These are phyloP conservation scores for Istiophorus platypterus DNA, from an alignment of 2,113 vertebrate species.

Conservation along the genomic window DNA sequence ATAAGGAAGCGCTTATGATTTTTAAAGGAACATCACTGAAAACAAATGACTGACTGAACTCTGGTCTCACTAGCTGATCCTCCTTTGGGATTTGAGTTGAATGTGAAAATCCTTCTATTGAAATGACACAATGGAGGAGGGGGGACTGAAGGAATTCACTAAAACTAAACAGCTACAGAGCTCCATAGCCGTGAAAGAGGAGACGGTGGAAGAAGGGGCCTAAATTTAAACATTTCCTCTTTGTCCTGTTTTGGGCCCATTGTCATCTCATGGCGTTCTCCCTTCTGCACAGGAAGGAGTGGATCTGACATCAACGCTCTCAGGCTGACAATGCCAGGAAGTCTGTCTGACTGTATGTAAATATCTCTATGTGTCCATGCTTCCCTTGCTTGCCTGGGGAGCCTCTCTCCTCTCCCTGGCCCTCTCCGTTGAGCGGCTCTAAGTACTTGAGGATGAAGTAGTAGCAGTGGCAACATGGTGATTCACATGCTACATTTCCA, in stretches of 20 bases:
- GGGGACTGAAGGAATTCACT: slow-evolving; percentile 72
- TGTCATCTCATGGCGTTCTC: slow-evolving; percentile 82
- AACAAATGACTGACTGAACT: slow-evolving; percentile 81
- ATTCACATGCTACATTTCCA: slow-evolving; percentile 66
- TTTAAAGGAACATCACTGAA: slow-evolving; percentile 65
- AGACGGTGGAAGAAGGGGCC: slow-evolving; percentile 80
- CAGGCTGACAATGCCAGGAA: slow-evolving; percentile 86
- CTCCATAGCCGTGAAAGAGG: slow-evolving; percentile 73
- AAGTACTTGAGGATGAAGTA: slow-evolving; percentile 28
- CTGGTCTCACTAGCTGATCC: slow-evolving; percentile 76
- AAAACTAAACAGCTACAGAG: slow-evolving; percentile 77
- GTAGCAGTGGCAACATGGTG: slow-evolving; percentile 45
- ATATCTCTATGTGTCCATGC: slow-evolving; percentile 83
- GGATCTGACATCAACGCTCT: slow-evolving; percentile 86
- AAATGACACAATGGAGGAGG: slow-evolving; percentile 80
- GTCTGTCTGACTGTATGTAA: slow-evolving; percentile 86
- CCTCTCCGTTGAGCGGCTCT: slow-evolving; percentile 21
- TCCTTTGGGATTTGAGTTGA: slow-evolving; percentile 82
- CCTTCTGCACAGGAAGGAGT: slow-evolving; percentile 86
- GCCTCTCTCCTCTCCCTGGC: slow-evolving; percentile 50
- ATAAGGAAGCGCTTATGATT: slow-evolving; percentile 51
- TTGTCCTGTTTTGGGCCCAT: slow-evolving; percentile 85
- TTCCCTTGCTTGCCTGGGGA: slow-evolving; percentile 75
- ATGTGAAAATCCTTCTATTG: slow-evolving; percentile 85
- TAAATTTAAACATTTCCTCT: slow-evolving; percentile 87